Percentiles rank a stretch among this genome's conserved stretches.
Evolutionary conservation across 2,113 vertebrate genomes (phyloP).

Genomic region (Onychorhynchus coronatus): DNA sequence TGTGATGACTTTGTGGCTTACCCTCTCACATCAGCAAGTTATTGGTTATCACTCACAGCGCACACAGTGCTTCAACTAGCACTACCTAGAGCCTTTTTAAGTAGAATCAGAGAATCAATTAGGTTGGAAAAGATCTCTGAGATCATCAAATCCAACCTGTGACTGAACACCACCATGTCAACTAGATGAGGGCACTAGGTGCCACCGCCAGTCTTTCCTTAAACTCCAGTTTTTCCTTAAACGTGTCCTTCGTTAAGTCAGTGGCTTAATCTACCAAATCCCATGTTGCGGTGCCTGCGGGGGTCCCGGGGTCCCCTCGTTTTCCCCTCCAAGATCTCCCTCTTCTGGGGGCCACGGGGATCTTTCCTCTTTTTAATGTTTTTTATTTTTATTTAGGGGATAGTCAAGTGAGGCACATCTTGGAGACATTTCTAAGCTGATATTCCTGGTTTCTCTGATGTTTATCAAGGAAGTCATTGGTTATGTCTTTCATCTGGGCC

Average conservation of each 20-base stretch:
- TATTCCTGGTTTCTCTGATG: not conserved
- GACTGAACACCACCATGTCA: not conserved
- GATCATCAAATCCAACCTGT: not conserved
- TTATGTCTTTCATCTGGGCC: not conserved
- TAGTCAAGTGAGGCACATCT: not conserved
- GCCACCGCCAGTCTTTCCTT: not conserved
- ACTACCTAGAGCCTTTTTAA: not conserved
- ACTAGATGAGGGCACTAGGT: not conserved
- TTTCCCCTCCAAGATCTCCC: not conserved
- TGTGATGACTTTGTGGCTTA: not conserved
- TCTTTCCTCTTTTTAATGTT: not conserved
- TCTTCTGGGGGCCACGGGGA: rapidly evolving
- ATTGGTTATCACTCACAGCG: not conserved
- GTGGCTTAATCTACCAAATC: not conserved
- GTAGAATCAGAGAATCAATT: not conserved
- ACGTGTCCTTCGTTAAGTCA: not conserved
- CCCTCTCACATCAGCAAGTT: not conserved
- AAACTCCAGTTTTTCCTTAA: not conserved
- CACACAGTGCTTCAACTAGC: not conserved
- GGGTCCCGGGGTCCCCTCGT: not conserved
- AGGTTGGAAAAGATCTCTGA: not conserved
- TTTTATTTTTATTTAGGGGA: not conserved
- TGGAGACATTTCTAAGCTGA: not conserved
- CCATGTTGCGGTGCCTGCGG: not conserved
- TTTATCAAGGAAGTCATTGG: not conserved